Evolutionary conservation across 2,888 invertebrate genomes (phyloP).

Genomic region (Serrognathus titanus): DNA sequence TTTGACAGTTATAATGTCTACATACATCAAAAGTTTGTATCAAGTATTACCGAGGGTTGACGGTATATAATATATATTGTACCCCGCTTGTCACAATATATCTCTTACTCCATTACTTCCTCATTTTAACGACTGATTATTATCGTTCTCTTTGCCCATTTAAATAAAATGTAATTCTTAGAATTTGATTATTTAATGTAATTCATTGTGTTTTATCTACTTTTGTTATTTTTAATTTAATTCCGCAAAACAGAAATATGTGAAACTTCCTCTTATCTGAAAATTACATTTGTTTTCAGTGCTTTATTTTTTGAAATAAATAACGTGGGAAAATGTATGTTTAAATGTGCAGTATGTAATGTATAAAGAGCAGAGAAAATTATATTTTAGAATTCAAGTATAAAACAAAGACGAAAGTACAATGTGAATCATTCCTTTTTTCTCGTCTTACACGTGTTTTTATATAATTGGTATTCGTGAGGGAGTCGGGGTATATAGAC

Average conservation of each 20-base stretch:
- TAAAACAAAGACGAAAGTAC: no score
- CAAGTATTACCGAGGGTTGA: constrained; percentile 29
- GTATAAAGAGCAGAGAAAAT: no score
- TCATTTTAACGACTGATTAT: constrained; percentile 41
- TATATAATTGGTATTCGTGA: constrained; percentile 12
- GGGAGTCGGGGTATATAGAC: not conserved
- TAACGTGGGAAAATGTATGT: no score
- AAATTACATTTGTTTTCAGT: no score
- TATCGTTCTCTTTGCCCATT: constrained; percentile 39
- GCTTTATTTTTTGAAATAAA: no score
- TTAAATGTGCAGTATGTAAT: no score
- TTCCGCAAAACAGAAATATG: no score
- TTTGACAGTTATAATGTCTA: constrained; percentile 2
- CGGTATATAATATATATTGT: constrained; percentile 33
- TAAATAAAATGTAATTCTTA: constrained; percentile 34
- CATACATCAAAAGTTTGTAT: constrained; percentile 10
- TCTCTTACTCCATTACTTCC: constrained; percentile 37
- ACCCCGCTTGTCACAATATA: constrained; percentile 35
- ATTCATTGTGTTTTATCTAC: not conserved
- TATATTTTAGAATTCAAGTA: no score
- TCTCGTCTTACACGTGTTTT: constrained; percentile 9
- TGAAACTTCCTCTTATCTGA: no score
- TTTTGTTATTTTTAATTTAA: not conserved
- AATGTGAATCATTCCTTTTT: not conserved
- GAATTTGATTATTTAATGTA: constrained; percentile 15